Conservation (phyloP, 2,888 invertebrate genomes). For the Ceriagrion tenellum region DNA sequence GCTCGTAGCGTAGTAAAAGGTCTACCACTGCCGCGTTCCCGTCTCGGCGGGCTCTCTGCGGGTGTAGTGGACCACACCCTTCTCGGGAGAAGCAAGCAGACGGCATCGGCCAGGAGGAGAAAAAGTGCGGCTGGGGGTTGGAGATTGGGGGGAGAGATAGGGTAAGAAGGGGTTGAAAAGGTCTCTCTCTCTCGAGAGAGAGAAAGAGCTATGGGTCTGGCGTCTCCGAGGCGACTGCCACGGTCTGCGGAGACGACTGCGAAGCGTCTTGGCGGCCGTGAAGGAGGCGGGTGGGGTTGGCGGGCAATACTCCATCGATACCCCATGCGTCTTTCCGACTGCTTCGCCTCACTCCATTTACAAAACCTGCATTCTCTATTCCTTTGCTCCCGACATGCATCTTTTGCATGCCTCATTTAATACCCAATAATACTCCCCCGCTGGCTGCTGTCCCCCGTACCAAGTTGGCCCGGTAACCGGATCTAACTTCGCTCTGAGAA, state of each 20-base stretch:
- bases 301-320: background rate
- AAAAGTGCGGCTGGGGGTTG: background rate
- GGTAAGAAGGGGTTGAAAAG: background rate
- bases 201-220: constrained; percentile 38
- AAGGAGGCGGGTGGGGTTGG: background rate
- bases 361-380: background rate
- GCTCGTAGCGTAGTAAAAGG: background rate
- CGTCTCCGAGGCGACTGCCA: constrained; percentile 21
- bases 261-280: background rate
- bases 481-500: no score
- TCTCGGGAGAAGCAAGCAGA: background rate
- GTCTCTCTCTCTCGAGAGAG: no score
- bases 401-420: background rate
- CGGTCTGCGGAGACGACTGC: background rate
- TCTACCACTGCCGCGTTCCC: background rate
- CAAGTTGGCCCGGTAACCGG: no score
- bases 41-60: no score
- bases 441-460: no score
- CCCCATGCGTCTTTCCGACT: background rate
- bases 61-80: constrained; percentile 61
- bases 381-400: background rate
- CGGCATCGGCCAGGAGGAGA: background rate
- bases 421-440: background rate
- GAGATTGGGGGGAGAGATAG: background rate
- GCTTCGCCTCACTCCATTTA: background rate